Evolutionary conservation across 2,888 invertebrate species (phyloP).

Genomic region (Anticlea derivata): DNA sequence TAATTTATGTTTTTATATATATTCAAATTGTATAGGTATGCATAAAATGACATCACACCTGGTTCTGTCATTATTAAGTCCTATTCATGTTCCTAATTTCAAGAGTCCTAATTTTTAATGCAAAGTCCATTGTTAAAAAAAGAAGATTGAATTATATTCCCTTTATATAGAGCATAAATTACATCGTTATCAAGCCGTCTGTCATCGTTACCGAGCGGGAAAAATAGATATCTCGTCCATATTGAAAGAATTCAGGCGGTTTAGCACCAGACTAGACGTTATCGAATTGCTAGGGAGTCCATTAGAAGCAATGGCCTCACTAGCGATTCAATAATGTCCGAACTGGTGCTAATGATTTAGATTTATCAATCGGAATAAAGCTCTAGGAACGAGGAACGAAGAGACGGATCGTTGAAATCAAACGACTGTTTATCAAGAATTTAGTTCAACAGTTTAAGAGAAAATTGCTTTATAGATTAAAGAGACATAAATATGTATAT

Average conservation of each 20-base stretch:
- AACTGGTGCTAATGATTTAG: too few species aligned
- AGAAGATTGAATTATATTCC: conserved; percentile 19
- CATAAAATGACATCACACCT: too few species aligned
- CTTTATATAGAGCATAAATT: conserved; percentile 16
- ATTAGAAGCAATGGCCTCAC: neutral
- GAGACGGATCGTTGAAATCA: too few species aligned
- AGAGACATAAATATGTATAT: too few species aligned
- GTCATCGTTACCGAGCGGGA: conserved; percentile 25
- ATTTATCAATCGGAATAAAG: too few species aligned
- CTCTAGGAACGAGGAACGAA: neutral
- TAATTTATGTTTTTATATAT: too few species aligned
- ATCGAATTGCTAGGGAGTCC: neutral
- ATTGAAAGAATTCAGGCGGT: conserved; percentile 20
- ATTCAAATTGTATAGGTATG: too few species aligned
- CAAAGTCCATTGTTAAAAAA: neutral
- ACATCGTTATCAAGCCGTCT: conserved; percentile 22
- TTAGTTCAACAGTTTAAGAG: too few species aligned
- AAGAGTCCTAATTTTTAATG: neutral
- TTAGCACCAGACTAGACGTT: neutral
- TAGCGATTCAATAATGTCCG: too few species aligned
- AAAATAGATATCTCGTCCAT: conserved; percentile 20
- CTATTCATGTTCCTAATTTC: neutral
- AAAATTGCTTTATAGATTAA: too few species aligned
- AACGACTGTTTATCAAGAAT: conserved; percentile 2
- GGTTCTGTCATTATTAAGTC: too few species aligned